Conservation (phyloP, 2,113 vertebrate species). For the Camelus bactrianus region DNA sequence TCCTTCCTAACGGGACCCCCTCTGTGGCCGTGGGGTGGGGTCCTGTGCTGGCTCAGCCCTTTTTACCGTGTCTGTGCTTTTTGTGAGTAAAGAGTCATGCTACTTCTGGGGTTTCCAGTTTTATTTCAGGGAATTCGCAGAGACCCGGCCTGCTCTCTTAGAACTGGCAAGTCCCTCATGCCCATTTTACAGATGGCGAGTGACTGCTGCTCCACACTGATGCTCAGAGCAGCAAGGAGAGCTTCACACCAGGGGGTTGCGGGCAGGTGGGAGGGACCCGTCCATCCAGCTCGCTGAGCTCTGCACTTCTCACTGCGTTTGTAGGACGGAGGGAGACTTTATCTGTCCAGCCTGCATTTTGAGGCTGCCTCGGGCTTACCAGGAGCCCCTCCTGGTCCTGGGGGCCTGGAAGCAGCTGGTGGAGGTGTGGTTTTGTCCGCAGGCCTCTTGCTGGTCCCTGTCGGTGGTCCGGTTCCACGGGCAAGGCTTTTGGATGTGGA, state of each 20-base stretch:
- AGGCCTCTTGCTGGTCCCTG: not conserved
- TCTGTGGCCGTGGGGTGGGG: too few relatives aligned
- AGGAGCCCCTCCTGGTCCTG: not conserved
- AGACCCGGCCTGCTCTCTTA: not conserved
- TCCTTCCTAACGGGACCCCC: not conserved
- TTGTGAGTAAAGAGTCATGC: constrained; percentile 50
- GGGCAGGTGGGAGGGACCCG: not conserved
- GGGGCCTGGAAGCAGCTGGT: too few relatives aligned
- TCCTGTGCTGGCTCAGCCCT: not conserved
- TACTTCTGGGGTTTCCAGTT: not conserved
- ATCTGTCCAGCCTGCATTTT: not conserved
- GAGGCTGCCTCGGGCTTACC: not conserved
- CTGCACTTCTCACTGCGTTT: not conserved
- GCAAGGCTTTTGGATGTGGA: not conserved
- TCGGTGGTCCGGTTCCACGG: not conserved
- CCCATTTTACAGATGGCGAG: not conserved
- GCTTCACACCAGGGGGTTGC: not conserved
- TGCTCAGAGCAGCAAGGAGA: not conserved
- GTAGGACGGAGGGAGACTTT: not conserved
- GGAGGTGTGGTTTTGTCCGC: too few relatives aligned
- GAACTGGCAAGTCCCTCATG: too few relatives aligned
- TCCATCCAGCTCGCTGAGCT: rapidly evolving
- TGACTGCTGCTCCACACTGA: not conserved
- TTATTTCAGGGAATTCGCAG: constrained; percentile 23
- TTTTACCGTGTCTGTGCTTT: not conserved